phyloP scores from a whole-genome alignment of 1,140 invertebrate species.

The Camponotus pennsylvanicus region DNA sequence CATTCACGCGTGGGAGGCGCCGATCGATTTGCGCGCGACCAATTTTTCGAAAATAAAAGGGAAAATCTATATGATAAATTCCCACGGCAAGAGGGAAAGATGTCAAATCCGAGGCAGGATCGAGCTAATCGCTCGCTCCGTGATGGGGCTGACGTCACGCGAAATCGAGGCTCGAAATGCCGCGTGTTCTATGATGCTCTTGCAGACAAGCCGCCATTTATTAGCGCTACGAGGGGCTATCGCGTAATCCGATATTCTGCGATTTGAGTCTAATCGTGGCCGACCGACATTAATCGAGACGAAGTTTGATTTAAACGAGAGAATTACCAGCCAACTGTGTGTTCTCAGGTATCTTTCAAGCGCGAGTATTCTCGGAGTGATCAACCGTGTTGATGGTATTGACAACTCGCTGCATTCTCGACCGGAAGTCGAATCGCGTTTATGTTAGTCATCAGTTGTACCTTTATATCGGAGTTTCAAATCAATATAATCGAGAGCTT shows the following conservation, averaged over 20 bases:
- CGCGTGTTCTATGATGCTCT: neutral
- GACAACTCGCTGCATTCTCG: constrained; percentile 23
- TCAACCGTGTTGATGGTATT: constrained; percentile 37
- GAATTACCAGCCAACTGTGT: constrained; percentile 38
- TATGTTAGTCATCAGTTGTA: constrained; percentile 8
- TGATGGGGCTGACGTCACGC: constrained; percentile 19
- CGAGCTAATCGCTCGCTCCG: constrained; percentile 1
- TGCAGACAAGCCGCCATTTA: constrained; percentile 14
- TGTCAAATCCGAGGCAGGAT: neutral
- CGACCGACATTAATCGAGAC: constrained; percentile 39
- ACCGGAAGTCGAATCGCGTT: constrained; percentile 15
- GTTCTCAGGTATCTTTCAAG: constrained; percentile 4
- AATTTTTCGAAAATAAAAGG: neutral
- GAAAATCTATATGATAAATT: constrained; percentile 4
- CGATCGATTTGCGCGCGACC: neutral
- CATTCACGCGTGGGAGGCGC: constrained; percentile 13
- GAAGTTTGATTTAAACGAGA: constrained; percentile 55
- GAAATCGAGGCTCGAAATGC: neutral
- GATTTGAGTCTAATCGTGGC: constrained; percentile 47
- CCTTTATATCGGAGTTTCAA: neutral
- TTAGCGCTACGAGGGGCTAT: neutral
- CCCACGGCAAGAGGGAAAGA: neutral
- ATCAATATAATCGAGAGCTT: constrained; percentile 23
- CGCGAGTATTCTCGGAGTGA: constrained; percentile 14
- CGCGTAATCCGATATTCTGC: constrained; percentile 54